phyloP scores from a whole-genome alignment of 2,113 vertebrate genomes.

The Oxyura jamaicensis region DNA sequence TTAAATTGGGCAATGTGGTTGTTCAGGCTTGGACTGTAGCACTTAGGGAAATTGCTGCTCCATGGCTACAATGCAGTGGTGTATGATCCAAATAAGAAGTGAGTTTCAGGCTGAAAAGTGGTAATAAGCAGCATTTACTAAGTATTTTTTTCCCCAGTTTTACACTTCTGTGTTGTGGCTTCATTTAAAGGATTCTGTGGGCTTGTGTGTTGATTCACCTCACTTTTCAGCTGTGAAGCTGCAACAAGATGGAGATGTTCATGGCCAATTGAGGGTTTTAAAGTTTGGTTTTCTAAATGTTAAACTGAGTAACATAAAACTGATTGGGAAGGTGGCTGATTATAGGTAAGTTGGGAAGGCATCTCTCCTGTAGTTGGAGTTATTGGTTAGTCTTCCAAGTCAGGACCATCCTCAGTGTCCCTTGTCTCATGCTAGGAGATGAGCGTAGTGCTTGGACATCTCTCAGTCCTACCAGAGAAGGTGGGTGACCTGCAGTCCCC shows the following conservation, averaged over 20 bases:
- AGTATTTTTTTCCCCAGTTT: not conserved
- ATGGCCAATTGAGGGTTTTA: not conserved
- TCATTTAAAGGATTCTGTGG: not conserved
- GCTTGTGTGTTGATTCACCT: not conserved
- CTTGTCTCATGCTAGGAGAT: not conserved
- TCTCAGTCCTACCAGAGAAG: not conserved
- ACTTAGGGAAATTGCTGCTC: not conserved
- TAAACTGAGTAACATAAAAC: not conserved
- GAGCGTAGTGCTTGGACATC: not conserved
- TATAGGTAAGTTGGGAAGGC: not conserved
- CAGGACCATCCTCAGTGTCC: not conserved
- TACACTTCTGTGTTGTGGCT: not conserved
- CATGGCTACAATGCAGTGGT: not conserved
- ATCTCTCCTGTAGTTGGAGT: not conserved
- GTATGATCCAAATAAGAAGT: not conserved
- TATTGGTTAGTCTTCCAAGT: not conserved
- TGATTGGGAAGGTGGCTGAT: not conserved
- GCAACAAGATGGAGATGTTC: not conserved
- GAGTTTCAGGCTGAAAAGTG: not conserved
- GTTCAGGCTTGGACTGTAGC: not conserved
- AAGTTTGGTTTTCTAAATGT: not conserved
- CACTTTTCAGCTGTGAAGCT: not conserved
- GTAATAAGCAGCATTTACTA: not conserved
- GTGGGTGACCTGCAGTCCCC: not conserved
- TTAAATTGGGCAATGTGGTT: not conserved